Conservation (phyloP, 2,888 invertebrate species). For the Eledona agricola region DNA sequence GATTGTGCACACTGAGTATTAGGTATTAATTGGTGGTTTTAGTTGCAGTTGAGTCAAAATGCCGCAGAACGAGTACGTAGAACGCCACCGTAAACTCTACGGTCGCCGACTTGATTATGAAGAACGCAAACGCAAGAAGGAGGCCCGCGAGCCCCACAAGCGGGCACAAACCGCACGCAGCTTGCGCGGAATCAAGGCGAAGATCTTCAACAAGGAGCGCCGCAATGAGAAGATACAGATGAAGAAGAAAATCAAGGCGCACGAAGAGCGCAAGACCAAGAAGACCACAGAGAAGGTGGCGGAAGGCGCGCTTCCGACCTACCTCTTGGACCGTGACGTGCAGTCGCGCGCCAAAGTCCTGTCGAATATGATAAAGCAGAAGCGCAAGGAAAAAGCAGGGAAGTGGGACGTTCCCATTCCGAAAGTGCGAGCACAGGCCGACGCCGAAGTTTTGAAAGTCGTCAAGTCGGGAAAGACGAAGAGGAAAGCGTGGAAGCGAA, state of each 20-base stretch:
- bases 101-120: conserved; percentile 98
- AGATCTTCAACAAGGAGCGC: conserved; percentile 95
- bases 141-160: conserved; percentile 93
- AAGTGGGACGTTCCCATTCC: conserved; percentile 99
- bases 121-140: conserved; percentile 93
- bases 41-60: conserved; percentile 65
- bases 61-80: conserved; percentile 99
- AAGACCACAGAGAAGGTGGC: conserved; percentile 82
- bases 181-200: conserved; percentile 95
- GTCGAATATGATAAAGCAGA: conserved; percentile 99
- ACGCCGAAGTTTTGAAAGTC: conserved; percentile 96
- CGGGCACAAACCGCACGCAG: conserved; percentile 90
- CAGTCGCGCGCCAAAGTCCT: conserved; percentile 94
- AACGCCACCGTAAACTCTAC: conserved; percentile 94
- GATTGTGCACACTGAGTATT: conserved; percentile 47
- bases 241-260: conserved; percentile 97
- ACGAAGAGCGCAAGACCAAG: conserved; percentile 93
- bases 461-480: conserved; percentile 90
- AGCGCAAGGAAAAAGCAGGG: conserved; percentile 98
- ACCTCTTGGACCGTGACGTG: conserved; percentile 96
- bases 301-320: conserved; percentile 94
- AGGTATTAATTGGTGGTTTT: conserved; percentile 43
- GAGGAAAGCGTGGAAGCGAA: conserved; percentile 97
- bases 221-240: conserved; percentile 99
- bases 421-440: conserved; percentile 95